Evolutionary conservation across 2,113 vertebrate species (phyloP).

Genomic region (Tragulus kanchil): DNA sequence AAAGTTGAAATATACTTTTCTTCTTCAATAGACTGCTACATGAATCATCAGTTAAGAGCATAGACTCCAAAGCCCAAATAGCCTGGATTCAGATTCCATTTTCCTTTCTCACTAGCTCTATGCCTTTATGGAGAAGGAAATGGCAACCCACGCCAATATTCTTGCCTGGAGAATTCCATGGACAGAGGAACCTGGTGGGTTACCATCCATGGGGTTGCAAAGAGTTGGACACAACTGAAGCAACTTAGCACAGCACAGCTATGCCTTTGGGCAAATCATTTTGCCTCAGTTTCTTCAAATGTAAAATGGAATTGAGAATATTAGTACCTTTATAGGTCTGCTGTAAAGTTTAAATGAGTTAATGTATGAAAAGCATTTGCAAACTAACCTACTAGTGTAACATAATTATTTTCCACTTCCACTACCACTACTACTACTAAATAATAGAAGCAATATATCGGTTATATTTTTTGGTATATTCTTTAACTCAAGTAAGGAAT

Average conservation of each 20-base stretch:
- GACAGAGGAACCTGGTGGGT: too few species aligned
- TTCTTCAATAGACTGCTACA: neutral
- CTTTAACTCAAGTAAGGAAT: slow-evolving; percentile 41
- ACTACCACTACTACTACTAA: neutral
- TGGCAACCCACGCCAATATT: too few species aligned
- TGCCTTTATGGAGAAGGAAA: neutral
- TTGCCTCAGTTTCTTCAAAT: slow-evolving; percentile 37
- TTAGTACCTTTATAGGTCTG: neutral
- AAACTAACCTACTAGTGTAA: neutral
- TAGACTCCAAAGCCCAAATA: neutral
- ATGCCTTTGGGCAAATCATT: neutral
- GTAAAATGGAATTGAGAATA: neutral
- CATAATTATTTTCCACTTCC: neutral
- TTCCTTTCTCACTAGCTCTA: neutral
- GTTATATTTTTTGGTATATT: neutral
- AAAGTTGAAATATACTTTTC: slow-evolving; percentile 44
- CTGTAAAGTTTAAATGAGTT: slow-evolving; percentile 42
- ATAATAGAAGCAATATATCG: neutral
- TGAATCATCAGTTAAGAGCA: neutral
- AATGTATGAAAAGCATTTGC: neutral
- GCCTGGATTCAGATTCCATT: slow-evolving; percentile 45
- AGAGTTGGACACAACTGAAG: too few species aligned
- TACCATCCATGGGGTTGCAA: too few species aligned
- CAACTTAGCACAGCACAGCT: neutral
- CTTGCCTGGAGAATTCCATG: too few species aligned